phyloP scores from a whole-genome alignment of 2,113 vertebrate species.

The Dinomys branickii region DNA sequence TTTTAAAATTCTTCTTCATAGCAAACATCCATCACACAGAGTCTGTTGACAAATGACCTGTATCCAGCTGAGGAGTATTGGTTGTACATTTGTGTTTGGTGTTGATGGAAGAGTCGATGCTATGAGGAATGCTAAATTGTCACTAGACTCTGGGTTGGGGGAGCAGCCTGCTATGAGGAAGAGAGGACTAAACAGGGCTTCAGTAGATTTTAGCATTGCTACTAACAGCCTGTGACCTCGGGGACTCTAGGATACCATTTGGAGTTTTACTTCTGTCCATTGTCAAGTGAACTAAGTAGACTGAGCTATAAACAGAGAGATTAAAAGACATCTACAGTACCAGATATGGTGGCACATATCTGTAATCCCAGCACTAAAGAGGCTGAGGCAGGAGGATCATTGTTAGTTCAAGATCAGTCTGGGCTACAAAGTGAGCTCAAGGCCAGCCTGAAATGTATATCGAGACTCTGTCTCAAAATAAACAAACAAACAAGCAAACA shows the following conservation, averaged over 20 bases:
- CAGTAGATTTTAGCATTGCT: neutral
- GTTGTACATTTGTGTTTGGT: slow-evolving; percentile 3
- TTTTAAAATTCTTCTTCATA: slow-evolving; percentile 65
- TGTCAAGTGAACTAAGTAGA: neutral
- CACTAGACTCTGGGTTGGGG: neutral
- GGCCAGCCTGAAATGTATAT: too few relatives aligned
- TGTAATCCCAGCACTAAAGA: too few relatives aligned
- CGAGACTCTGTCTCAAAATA: too few relatives aligned
- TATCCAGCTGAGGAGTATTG: neutral
- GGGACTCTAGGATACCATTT: neutral
- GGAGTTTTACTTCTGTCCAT: neutral
- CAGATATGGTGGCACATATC: too few relatives aligned
- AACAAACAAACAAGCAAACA: neutral
- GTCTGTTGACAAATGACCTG: slow-evolving; percentile 50
- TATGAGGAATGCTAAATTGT: neutral
- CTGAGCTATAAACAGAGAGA: neutral
- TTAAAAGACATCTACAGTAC: neutral
- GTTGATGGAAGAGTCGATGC: neutral
- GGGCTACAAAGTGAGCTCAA: too few relatives aligned
- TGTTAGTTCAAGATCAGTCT: too few relatives aligned
- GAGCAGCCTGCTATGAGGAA: neutral
- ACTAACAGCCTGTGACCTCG: neutral
- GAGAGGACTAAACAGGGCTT: neutral
- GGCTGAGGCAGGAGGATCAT: too few relatives aligned
- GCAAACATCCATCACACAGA: slow-evolving; percentile 31